Evolutionary conservation across 2,113 vertebrate species (phyloP), one percentile per base, ranked within the genome.

Genomic region (Misgurnus mizolepis): DNA sequence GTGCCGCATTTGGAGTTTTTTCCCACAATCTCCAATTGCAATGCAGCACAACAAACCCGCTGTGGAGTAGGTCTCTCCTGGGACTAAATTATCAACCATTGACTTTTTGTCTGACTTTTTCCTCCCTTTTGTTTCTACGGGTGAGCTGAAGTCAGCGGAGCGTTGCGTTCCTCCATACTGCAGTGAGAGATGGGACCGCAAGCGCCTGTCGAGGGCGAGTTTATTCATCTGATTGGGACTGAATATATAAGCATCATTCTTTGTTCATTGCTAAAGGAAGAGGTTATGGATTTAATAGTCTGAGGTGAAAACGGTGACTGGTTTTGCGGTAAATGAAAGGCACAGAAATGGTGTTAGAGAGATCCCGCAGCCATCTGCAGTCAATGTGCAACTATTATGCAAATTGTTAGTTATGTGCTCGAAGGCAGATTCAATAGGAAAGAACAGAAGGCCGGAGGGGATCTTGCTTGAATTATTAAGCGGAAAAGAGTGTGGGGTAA

Each of bases 1-100:
- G 72, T 65, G 74, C 67, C 22, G 11, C 50, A 79, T 65, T 50
- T 82, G 47, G 64, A 62, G 14, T 58, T 17, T 18, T 18, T 45
- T 50, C 39, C 18, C 18, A 7, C 2, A 85, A 84, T 85, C 87
- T 88, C 88, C 88, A 88, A 89, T 91, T 86, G 62, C 83, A 81
- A 84, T 86, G 84, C 88, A 88, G 39, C 66, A 61, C 72, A 56
- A 62, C 56, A 60, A 90, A 88, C 87, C 88, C 85, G 86, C 90
- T 89, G 86, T 80, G 84, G 84, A 86, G 70, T 78, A 62, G 80
- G 83, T 83, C 56, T 78, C 80, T 80, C 66, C 10, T 1, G 68
- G 64, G 82, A 73, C 80, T 58, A 45, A 69, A 76, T 84, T 77
- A 84, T 84, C 79, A 76, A 69, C 66, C 82, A 73, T 73, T 82